Evolutionary conservation across 2,888 invertebrate species (phyloP).

Genomic region (Thereva unica): DNA sequence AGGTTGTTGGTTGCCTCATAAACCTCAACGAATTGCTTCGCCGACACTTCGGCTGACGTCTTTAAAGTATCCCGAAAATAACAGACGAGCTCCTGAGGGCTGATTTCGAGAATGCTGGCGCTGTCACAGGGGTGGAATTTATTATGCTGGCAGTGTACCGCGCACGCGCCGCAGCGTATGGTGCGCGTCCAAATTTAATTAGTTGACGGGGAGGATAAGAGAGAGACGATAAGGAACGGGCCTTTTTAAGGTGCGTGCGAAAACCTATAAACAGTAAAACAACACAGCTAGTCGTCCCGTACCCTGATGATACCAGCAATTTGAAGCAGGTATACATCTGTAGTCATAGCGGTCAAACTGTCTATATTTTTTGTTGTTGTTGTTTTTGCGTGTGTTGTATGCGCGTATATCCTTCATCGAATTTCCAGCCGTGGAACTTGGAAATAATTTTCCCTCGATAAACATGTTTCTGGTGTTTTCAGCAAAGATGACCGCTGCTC

Average conservation of each 20-base stretch:
- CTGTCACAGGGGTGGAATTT: constrained; percentile 35
- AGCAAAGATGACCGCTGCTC: not conserved
- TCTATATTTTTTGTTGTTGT: not conserved
- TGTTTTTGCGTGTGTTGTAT: not conserved
- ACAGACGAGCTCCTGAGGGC: constrained; percentile 27
- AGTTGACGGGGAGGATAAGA: constrained; percentile 9
- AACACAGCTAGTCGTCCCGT: not conserved
- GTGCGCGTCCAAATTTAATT: constrained; percentile 35
- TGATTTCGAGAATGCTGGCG: constrained; percentile 14
- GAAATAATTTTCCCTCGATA: no score
- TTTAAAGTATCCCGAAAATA: constrained; percentile 12
- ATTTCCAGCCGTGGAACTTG: no score
- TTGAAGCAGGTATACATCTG: constrained; percentile 25
- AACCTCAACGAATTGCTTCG: constrained; percentile 15
- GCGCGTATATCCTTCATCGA: not conserved
- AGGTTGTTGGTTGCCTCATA: not conserved
- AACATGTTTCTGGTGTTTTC: no score
- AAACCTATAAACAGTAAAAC: constrained; percentile 12
- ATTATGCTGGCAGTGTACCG: constrained; percentile 18
- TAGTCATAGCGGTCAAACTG: constrained; percentile 6
- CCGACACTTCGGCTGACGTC: constrained; percentile 3
- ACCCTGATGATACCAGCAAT: constrained; percentile 1
- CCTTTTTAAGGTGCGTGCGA: constrained; percentile 8
- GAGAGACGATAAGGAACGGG: constrained; percentile 1
- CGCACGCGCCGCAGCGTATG: constrained; percentile 34